These are phyloP conservation scores for Albula goreensis DNA, from an alignment of 2,113 vertebrate genomes.

Conservation along the genomic window DNA sequence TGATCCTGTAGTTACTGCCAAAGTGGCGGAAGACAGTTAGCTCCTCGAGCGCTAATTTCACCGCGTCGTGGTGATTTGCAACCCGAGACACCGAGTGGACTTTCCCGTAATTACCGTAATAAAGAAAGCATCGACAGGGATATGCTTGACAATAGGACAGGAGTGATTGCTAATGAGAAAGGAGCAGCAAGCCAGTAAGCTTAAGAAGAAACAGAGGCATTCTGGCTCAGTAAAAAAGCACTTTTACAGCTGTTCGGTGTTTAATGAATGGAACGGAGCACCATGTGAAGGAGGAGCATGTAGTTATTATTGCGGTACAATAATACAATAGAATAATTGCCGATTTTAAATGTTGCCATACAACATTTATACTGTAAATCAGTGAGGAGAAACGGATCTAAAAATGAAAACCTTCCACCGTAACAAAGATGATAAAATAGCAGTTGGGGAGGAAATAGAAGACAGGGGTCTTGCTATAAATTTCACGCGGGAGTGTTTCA, in stretches of 20 bases:
- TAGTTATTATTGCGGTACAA: neutral
- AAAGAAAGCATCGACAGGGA: constrained; percentile 54
- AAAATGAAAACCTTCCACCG: neutral
- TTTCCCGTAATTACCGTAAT: constrained; percentile 53
- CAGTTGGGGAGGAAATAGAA: neutral
- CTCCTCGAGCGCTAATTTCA: constrained; percentile 51
- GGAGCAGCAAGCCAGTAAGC: neutral
- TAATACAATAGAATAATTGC: no score
- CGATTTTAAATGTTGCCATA: neutral
- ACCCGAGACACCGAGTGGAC: constrained; percentile 44
- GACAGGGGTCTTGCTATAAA: neutral
- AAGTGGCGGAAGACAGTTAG: constrained; percentile 54
- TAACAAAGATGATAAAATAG: neutral
- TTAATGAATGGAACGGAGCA: neutral
- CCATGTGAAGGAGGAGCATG: neutral
- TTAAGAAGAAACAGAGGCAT: neutral
- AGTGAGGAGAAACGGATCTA: neutral
- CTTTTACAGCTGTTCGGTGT: neutral
- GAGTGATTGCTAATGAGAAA: neutral
- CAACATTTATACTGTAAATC: neutral
- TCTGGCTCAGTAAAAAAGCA: neutral
- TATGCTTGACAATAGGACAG: constrained; percentile 24
- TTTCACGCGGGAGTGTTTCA: neutral
- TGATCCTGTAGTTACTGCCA: constrained; percentile 67
- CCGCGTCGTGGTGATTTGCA: constrained; percentile 49